Evolutionary conservation across 2,888 invertebrate genomes (phyloP), one percentile per base, ranked within the genome.

Genomic region (Andricus curvator): DNA sequence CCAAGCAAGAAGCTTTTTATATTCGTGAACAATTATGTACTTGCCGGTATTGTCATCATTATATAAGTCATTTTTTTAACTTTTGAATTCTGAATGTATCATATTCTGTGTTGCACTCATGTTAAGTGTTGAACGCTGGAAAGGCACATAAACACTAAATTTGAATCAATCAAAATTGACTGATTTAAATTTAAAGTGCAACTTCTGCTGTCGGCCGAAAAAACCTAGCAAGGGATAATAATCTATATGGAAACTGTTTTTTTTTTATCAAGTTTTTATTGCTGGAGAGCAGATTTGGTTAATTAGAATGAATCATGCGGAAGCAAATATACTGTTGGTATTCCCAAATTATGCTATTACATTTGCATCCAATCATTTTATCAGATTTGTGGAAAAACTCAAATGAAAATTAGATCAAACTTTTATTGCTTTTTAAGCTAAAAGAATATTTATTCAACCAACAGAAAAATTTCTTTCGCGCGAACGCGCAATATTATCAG

Each of bases 101-200:
- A 83, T 87, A 86, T 81, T 85, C 81, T 88, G 80, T 87, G 87
- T 89, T 89, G 88, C 87, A 88, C 85, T 84, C 82, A 86, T 83
- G 83, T 85, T 87, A 85, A 88, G 86, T 88, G 88, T 85, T 79
- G 80, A 83, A 74, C 79, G 81, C 79, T 83, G 79, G 77, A 83
- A 80, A 81, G 37, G 60, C 83, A 82, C 81, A 82, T 82, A 82
- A 67, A 77, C 41, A 8, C 1, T 37, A 1, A 37, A 9, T 8
- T 37, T 9, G 37, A 37, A 37, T 37, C 37, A 37, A 9, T 37
- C 37, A 8, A 37, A 8, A 37, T 37, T 37, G 37, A 37, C 37
- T 37, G 37, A 37, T 37, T 37, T 1, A 1, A 37, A 37, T 37
- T 37, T 37, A 37, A 8, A 37, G 37, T 37, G 37, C 9, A 9